Evolutionary conservation across 2,797 vertebrate genomes (phyloP).

Genomic region (Rhynchotus rufescens): DNA sequence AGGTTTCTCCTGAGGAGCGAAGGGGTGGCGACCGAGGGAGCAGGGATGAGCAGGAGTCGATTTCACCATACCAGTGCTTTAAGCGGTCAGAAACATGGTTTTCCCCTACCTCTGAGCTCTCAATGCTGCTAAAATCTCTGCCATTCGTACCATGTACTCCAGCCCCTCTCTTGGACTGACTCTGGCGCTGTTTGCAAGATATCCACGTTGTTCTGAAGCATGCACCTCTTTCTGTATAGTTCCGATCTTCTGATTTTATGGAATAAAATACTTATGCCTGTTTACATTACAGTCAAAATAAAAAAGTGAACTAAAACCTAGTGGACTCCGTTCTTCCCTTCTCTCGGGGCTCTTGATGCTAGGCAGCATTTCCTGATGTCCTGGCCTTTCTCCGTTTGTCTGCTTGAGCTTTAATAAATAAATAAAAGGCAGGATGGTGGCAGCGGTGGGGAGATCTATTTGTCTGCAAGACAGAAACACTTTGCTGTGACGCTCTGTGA

Average conservation of each 20-base stretch:
- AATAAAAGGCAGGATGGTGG: not conserved
- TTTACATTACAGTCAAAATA: constrained; percentile 82
- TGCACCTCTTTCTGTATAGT: constrained; percentile 81
- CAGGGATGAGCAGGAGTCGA: not conserved
- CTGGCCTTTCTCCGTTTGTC: not conserved
- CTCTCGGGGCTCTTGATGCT: not conserved
- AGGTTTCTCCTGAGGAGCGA: not conserved
- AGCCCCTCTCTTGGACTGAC: constrained; percentile 61
- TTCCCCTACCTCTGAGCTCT: constrained; percentile 76
- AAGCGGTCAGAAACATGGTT: constrained; percentile 11
- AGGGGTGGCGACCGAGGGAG: not conserved
- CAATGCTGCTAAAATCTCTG: constrained; percentile 74
- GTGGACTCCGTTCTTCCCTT: not conserved
- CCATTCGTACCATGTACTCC: constrained; percentile 59
- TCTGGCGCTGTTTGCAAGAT: constrained; percentile 67
- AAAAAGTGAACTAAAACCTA: constrained; percentile 59
- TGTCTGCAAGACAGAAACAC: too few relatives aligned
- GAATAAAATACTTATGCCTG: constrained; percentile 82
- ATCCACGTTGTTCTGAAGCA: constrained; percentile 76
- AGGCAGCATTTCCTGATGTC: not conserved
- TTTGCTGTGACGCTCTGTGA: too few relatives aligned
- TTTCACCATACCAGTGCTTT: constrained; percentile 54
- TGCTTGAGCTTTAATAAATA: not conserved
- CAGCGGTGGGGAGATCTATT: too few relatives aligned
- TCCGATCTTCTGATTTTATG: constrained; percentile 76